Conservation (phyloP, 2,113 vertebrate genomes). For the Phylloscopus trochilus region DNA sequence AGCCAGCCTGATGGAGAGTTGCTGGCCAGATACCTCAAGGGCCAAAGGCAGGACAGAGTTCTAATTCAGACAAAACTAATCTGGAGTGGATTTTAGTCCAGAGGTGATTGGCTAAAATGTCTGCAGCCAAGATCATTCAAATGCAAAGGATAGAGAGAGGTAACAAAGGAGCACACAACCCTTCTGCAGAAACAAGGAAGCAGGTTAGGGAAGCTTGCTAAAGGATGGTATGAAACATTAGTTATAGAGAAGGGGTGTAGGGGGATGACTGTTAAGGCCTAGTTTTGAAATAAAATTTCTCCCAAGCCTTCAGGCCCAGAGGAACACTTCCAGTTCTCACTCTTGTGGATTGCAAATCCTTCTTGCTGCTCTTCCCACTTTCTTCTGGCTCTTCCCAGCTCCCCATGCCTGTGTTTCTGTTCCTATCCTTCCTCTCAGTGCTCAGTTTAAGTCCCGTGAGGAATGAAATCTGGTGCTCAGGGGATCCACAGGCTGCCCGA, state of each 20-base stretch:
- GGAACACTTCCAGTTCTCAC: background rate
- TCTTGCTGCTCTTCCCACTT: background rate
- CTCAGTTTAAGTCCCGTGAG: background rate
- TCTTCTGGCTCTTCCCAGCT: background rate
- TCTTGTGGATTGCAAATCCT: background rate
- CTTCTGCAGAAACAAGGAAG: background rate
- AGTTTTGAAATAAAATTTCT: background rate
- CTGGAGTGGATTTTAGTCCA: background rate
- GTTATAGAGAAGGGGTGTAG: background rate
- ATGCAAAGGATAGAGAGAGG: background rate
- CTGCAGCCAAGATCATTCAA: background rate
- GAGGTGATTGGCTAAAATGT: background rate
- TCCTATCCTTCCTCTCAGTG: background rate
- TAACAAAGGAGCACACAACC: background rate
- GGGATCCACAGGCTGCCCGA: background rate
- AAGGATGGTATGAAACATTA: background rate
- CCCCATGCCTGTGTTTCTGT: rapidly evolving
- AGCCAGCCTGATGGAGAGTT: background rate
- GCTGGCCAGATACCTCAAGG: background rate
- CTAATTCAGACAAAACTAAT: background rate
- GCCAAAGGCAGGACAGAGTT: background rate
- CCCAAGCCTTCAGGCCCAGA: background rate
- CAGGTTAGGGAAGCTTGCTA: background rate
- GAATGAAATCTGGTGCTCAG: background rate
- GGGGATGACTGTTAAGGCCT: background rate